These are phyloP conservation scores for Microhierax caerulescens DNA, from an alignment of 2,797 vertebrate genomes.

Conservation along the genomic window DNA sequence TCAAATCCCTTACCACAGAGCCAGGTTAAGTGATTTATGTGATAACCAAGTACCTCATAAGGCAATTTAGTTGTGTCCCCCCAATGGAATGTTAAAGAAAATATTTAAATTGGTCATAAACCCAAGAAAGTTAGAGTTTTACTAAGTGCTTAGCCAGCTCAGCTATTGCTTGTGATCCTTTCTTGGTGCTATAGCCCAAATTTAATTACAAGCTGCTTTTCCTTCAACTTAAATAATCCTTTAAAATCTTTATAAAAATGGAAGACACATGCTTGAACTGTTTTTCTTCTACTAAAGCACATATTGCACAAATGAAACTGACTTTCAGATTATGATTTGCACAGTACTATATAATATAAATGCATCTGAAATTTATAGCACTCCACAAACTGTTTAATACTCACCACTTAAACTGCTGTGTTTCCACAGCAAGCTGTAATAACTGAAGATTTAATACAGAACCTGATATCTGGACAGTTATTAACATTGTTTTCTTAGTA, in stretches of 20 bases:
- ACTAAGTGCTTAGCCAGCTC: background rate
- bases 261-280: slow-evolving; percentile 32
- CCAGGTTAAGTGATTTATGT: background rate
- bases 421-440: slow-evolving; percentile 49
- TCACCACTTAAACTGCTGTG: slow-evolving; percentile 1
- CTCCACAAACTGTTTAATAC: slow-evolving; percentile 7
- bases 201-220: slow-evolving; percentile 25
- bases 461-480: slow-evolving; percentile 43
- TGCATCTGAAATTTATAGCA: slow-evolving; percentile 58
- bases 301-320: slow-evolving; percentile 24
- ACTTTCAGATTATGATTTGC: slow-evolving; percentile 56
- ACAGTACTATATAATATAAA: background rate
- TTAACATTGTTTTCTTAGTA: slow-evolving; percentile 52
- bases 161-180: background rate
- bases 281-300: slow-evolving; percentile 35
- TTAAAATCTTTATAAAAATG: background rate
- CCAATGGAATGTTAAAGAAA: background rate
- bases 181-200: slow-evolving; percentile 27
- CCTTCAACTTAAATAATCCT: slow-evolving; percentile 25
- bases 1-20: background rate
- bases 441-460: slow-evolving; percentile 46
- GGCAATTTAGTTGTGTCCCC: background rate
- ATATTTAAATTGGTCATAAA: slow-evolving; percentile 12
- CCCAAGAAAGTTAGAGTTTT: background rate
- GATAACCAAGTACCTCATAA: background rate